phyloP scores from a whole-genome alignment of 2,113 vertebrate species.

The Pontoporia blainvillei region DNA sequence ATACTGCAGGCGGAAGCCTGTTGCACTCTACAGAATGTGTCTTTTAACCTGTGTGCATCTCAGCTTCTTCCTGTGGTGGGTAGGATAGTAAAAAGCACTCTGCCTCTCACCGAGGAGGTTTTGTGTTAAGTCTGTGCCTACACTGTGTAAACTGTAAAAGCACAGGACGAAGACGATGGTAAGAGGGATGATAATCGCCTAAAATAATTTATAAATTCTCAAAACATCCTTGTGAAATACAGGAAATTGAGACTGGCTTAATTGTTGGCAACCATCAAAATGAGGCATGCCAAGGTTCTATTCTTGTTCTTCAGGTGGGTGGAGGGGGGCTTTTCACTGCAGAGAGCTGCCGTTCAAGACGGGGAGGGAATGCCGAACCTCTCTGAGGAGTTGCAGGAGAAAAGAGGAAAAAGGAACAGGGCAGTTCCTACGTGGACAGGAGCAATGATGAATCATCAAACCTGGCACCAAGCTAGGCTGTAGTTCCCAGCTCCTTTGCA shows the following conservation, averaged over 20 bases:
- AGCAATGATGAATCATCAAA: background rate
- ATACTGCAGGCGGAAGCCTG: background rate
- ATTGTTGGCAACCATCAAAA: slow-evolving; percentile 41
- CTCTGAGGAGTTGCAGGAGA: background rate
- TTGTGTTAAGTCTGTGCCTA: background rate
- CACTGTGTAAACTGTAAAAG: background rate
- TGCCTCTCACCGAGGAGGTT: background rate
- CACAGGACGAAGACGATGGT: background rate
- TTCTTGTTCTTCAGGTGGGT: slow-evolving; percentile 49
- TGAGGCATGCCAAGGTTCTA: slow-evolving; percentile 11
- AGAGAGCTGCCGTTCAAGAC: background rate
- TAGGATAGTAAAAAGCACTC: background rate
- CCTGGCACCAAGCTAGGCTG: too few species aligned
- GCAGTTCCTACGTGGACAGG: background rate
- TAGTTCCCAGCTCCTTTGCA: background rate
- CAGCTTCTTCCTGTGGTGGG: background rate
- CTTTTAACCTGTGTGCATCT: background rate
- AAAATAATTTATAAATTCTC: slow-evolving; percentile 46
- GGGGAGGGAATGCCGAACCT: background rate
- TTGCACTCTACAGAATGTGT: background rate
- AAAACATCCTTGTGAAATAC: slow-evolving; percentile 23
- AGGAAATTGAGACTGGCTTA: slow-evolving; percentile 47
- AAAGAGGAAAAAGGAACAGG: background rate
- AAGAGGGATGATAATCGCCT: slow-evolving; percentile 5
- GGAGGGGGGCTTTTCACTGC: slow-evolving; percentile 26